phyloP scores from a whole-genome alignment of 2,888 invertebrate genomes.

The Idaea biselata region DNA sequence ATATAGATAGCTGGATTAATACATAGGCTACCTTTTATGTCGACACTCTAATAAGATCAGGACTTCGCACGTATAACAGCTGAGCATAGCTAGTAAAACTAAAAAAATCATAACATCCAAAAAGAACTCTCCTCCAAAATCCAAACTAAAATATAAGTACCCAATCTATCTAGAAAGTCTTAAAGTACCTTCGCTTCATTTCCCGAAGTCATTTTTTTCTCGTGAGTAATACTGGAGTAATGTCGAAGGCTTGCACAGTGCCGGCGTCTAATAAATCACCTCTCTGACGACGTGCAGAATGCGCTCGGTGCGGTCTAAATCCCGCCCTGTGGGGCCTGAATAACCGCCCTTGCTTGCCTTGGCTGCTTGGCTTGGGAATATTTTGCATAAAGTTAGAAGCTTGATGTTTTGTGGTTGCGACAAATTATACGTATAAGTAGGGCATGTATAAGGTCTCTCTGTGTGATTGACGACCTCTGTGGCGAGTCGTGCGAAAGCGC shows the following conservation, averaged over 20 bases:
- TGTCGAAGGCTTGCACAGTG: conserved; percentile 41
- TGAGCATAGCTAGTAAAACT: no score
- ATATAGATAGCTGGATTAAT: no score
- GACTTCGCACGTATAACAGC: no score
- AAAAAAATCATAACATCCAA: not conserved
- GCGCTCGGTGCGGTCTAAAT: not conserved
- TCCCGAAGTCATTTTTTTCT: conserved; percentile 42
- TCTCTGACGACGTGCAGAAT: not conserved
- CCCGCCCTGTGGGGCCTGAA: not conserved
- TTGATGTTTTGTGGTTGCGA: not conserved
- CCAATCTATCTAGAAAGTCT: not conserved
- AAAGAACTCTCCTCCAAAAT: not conserved
- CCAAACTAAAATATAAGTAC: not conserved
- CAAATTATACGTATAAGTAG: no score
- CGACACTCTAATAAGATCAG: no score
- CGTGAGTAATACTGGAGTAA: conserved; percentile 56
- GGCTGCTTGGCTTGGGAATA: not conserved
- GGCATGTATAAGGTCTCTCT: no score
- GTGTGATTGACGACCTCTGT: no score
- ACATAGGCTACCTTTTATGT: no score
- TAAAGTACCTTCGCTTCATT: conserved; percentile 32
- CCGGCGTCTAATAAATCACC: conserved; percentile 52
- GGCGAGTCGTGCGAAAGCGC: no score
- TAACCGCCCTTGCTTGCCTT: not conserved
- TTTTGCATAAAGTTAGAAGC: not conserved